A percentile compares a stretch with the other conserved stretches of the same genome.
Conservation (phyloP, 2,888 invertebrate genomes). For the Operophtera brumata region DNA sequence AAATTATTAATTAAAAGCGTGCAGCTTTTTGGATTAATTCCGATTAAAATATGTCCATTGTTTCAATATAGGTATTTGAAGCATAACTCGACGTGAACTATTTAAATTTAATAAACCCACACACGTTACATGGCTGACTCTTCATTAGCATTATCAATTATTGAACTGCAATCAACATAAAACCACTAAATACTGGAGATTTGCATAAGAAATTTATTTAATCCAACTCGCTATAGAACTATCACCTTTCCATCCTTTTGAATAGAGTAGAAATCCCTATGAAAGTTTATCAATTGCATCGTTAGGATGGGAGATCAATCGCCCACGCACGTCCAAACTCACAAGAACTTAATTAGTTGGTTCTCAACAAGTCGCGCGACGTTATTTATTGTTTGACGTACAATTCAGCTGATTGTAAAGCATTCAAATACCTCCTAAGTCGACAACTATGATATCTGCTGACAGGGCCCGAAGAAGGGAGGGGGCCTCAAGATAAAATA, state of each 20-base stretch:
- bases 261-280: slow-evolving; percentile 42
- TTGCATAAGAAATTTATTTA: slow-evolving; percentile 54
- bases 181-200: slow-evolving; percentile 57
- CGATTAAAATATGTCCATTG: slow-evolving; percentile 28
- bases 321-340: slow-evolving; percentile 63
- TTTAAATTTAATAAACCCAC: slow-evolving; percentile 37
- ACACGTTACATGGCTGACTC: slow-evolving; percentile 45
- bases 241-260: slow-evolving; percentile 22
- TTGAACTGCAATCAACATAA: slow-evolving; percentile 57
- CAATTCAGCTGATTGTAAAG: slow-evolving; percentile 63
- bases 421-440: slow-evolving; percentile 54
- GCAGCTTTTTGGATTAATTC: slow-evolving; percentile 11
- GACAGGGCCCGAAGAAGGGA: slow-evolving; percentile 8
- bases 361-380: slow-evolving; percentile 59
- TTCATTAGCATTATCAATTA: slow-evolving; percentile 70
- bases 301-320: slow-evolving; percentile 50
- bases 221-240: slow-evolving; percentile 19
- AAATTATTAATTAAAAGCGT: slow-evolving; percentile 3
- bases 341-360: slow-evolving; percentile 77
- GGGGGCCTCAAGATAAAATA: too few species aligned
- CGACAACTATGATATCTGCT: slow-evolving; percentile 34
- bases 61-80: slow-evolving; percentile 17
- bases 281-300: slow-evolving; percentile 42
- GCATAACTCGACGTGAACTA: slow-evolving; percentile 19
- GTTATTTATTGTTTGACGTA: slow-evolving; percentile 71